Base-by-base conservation (phyloP, 2,888 invertebrate genomes). In the Leptopilina myrica region DNA sequence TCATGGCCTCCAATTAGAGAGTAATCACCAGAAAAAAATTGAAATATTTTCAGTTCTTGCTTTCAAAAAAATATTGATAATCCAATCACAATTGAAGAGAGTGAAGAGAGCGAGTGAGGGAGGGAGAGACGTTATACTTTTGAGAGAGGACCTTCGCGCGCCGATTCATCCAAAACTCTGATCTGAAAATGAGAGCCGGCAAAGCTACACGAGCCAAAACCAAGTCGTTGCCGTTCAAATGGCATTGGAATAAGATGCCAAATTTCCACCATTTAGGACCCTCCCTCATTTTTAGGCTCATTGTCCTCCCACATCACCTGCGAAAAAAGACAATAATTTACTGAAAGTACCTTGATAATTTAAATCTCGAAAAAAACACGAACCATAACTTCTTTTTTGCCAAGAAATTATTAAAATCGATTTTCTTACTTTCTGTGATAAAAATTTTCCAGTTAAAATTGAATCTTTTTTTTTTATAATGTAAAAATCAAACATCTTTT, bases 181-280 rank as follows among this genome's bases (percentile, higher is more conserved):
- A 53, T 69, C 69, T 69, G 69, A 73, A 56, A 73, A 33, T 11
- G 15, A 69, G 73, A 73, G 56, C 56, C n/a, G n/a, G 69, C 26
- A 20, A 46, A 67, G 67, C 20, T 53, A 14, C 14, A 14, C 9
- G 26, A 53, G 69, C 69, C 69, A 67, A 49, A 67, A 49, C 12
- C 46, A 46, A 67, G 67, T 49, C 46, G 67, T 67, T 43, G n/a
- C 53, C 33, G 56, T n/a, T 73, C 73, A 33, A 56, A 56, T 73
- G 69, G 69, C 69, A 69, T 67, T 67, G 67, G 67, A 67, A 20
- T 49, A 67, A 49, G 15, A 53, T 69, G 73, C 73, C 73, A 73
- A 73, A 73, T 56, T 11, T 73, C 33, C 73, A 33, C 15, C 73
- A 73, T 73, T 73, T 73, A 56, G 11, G 56, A 73, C 56, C 53